Base-by-base conservation (phyloP, 2,888 invertebrate genomes). In the Tuberolachnus salignus region DNA sequence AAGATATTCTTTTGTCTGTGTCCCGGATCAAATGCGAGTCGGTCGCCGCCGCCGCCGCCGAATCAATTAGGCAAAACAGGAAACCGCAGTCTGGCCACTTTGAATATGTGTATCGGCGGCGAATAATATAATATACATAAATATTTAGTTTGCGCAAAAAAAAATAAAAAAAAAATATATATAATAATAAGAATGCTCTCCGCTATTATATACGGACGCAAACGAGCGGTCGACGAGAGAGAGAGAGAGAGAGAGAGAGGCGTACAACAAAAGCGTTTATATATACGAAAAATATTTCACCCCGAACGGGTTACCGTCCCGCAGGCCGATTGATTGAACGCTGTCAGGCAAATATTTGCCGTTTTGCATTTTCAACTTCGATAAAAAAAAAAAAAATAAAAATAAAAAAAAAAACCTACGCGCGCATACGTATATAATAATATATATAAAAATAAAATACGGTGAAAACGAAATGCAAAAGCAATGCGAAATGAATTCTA, bases 21-120 rank as follows among this genome's bases (percentile, higher is more conserved):
- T 34, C 10, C 21, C 49, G 55, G 55, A 67, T 55, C 66, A 55
- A 34, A 75, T 66, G 75, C 57, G 10, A 34, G 34, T 46, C 34
- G n/a, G n/a, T n/a, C n/a, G 73, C 74, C 74, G 75, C 57, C 75
- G 75, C n/a, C 13, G 73, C 74, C 74, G 75, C 57, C 75, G 75
- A 75, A 75, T 75, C 75, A 75, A 75, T 75, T 75, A 75, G 75
- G 75, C 75, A 75, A 75, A 75, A 75, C 75, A 75, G 67, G 75
- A 75, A 75, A 75, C 75, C 34, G 34, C 34, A 34, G 75, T 75
- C 75, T 67, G 75, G 57, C 57, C 75, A 67, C 57, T 75, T 75
- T 75, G 75, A 75, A 75, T 75, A 75, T 21, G 34, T 21, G n/a
- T 26, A 14, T 6, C 16, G 19, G 46, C 75, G 75, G 46, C 3